These are phyloP conservation scores for Luperina testacea DNA, from an alignment of 2,888 invertebrate genomes.

Conservation along the genomic window DNA sequence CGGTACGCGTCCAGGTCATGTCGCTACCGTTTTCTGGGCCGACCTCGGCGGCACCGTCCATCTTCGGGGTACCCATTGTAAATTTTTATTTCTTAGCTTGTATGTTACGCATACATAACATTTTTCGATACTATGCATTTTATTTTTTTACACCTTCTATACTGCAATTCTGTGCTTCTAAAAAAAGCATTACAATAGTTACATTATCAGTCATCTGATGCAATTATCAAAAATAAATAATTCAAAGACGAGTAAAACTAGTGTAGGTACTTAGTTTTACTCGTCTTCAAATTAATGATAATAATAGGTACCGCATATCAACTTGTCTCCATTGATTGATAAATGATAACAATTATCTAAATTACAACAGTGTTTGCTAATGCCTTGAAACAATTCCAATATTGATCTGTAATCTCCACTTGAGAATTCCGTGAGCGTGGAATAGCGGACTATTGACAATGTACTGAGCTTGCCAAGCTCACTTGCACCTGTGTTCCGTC, in stretches of 20 bases:
- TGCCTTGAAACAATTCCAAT: not conserved
- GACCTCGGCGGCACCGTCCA: too few species aligned
- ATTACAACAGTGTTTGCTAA: not conserved
- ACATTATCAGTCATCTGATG: not conserved
- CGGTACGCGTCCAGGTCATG: too few species aligned
- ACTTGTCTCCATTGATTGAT: not conserved
- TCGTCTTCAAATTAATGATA: not conserved
- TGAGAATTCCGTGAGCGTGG: conserved; percentile 37
- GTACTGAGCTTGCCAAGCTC: conserved; percentile 26
- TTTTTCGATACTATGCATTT: not conserved
- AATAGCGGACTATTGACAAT: conserved; percentile 32
- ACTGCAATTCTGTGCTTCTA: not conserved
- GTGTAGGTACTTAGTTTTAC: not conserved
- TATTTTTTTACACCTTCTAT: not conserved
- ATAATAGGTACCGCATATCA: conserved; percentile 4
- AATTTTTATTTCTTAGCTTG: not conserved
- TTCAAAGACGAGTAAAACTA: not conserved
- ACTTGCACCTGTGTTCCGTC: conserved; percentile 25
- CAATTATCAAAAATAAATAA: not conserved
- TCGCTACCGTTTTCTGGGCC: too few species aligned
- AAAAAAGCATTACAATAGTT: not conserved
- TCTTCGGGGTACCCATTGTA: too few species aligned
- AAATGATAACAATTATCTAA: conserved; percentile 6
- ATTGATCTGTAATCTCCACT: conserved; percentile 43
- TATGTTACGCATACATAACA: not conserved